Evolutionary conservation across 1,140 invertebrate genomes (phyloP), one percentile per base, ranked within the genome.

Genomic region (Orchesella cincta): DNA sequence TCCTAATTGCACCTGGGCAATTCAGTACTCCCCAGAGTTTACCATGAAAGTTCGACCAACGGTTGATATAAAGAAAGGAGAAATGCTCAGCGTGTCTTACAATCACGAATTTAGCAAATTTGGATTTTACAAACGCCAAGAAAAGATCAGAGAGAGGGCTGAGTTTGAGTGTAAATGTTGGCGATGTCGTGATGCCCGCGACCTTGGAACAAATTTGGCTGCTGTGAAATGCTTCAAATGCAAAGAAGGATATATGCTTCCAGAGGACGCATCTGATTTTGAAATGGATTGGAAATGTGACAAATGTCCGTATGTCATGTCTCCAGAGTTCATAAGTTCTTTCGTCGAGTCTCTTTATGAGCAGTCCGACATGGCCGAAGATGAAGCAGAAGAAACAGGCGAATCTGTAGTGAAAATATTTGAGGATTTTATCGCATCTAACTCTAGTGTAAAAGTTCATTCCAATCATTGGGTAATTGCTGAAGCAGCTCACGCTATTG

Each of bases 1-100:
- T 74, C 79, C 79, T 28, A 80, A 80, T 36, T 80, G 76, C 54
- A 77, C 76, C 36, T 80, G 79, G 79, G 73, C 71, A 16, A 72
- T 80, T 29, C 46, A 51, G 3, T 80, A 80, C 70, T 80, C 79
- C 14, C 79, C 79, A 57, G 34, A 67, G 20, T 80, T 80, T 35
- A 36, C 46, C 20, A 77, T 80, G 34, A 74, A 74, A 62, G 76
- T 80, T 3, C 62, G 76, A 26, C 64, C 76, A 31, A 36, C 76
- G 5, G 71, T 39, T 14, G 33, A 71, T 28, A 77, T 80, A 36
- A 77, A 80, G 34, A 73, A 51, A 35, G 79, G 79, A 35, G 79
- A 80, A 62, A 75, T 80, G 73, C 33, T 80, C 2, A 51, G 36
- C 31, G 73, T 80, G 2, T 52, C 52, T 2, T 80, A 80, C 67